Evolutionary conservation across 2,797 vertebrate species (phyloP).

Genomic region (Loriculus beryllinus): DNA sequence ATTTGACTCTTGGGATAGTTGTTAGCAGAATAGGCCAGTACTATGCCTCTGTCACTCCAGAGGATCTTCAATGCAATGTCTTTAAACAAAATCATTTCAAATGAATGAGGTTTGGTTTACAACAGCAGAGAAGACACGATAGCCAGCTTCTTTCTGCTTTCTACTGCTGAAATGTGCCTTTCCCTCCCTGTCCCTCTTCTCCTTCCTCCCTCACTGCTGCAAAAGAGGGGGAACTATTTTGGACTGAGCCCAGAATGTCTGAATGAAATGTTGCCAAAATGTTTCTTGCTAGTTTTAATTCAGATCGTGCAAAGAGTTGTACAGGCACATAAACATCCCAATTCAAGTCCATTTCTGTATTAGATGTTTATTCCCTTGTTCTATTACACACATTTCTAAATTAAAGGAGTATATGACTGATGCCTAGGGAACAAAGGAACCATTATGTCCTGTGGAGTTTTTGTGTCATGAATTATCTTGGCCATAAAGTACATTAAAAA

Average conservation of each 20-base stretch:
- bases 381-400: not conserved
- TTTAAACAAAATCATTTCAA: not conserved
- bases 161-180: not conserved
- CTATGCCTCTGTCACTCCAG: not conserved
- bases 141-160: not conserved
- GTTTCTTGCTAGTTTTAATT: not conserved
- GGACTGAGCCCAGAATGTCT: not conserved
- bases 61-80: not conserved
- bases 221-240: not conserved
- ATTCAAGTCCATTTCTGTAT: not conserved
- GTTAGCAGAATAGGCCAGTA: not conserved
- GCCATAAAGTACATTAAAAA: not conserved
- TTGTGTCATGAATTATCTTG: not conserved
- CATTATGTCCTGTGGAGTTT: not conserved
- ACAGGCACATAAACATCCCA: not conserved
- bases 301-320: not conserved
- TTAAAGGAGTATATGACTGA: not conserved
- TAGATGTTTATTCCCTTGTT: not conserved
- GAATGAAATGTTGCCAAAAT: not conserved
- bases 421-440: not conserved
- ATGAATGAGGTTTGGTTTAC: not conserved
- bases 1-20: not conserved
- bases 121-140: not conserved
- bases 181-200: not conserved
- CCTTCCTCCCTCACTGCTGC: not conserved